Evolutionary conservation across 2,797 vertebrate species (phyloP).

Genomic region (Hozukius guyotensis): DNA sequence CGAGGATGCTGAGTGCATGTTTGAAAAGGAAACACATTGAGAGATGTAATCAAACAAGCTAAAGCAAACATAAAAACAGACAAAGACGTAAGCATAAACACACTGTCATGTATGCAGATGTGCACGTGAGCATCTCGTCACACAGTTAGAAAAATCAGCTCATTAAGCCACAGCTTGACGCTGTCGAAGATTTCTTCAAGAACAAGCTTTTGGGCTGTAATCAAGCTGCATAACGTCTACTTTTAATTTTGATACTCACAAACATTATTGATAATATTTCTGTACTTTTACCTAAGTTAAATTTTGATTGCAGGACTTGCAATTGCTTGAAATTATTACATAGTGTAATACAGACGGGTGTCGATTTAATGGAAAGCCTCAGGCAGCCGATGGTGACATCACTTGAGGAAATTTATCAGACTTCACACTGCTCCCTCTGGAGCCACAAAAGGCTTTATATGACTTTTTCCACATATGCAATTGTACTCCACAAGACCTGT

Average conservation of each 20-base stretch:
- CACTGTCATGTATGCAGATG: background rate
- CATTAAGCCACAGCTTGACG: too few relatives aligned
- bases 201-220: background rate
- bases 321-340: too few relatives aligned
- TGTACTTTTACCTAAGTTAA: too few relatives aligned
- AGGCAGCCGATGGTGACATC: background rate
- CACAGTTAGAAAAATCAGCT: background rate
- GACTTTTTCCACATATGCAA: background rate
- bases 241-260: too few relatives aligned
- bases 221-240: background rate
- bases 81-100: background rate
- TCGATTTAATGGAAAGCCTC: too few relatives aligned
- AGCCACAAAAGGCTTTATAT: background rate
- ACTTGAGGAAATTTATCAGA: background rate
- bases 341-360: too few relatives aligned
- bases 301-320: too few relatives aligned
- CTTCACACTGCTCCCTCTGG: too few relatives aligned
- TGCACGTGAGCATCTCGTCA: background rate
- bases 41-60: conserved; percentile 17
- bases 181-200: background rate
- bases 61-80: conserved; percentile 29
- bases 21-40: conserved; percentile 36
- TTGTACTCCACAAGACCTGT: background rate
- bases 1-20: conserved; percentile 31
- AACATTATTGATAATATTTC: too few relatives aligned